A percentile compares a stretch with the other conserved stretches of the same genome.
phyloP scores from a whole-genome alignment of 2,113 vertebrate species.

The Irena cyanogastra region DNA sequence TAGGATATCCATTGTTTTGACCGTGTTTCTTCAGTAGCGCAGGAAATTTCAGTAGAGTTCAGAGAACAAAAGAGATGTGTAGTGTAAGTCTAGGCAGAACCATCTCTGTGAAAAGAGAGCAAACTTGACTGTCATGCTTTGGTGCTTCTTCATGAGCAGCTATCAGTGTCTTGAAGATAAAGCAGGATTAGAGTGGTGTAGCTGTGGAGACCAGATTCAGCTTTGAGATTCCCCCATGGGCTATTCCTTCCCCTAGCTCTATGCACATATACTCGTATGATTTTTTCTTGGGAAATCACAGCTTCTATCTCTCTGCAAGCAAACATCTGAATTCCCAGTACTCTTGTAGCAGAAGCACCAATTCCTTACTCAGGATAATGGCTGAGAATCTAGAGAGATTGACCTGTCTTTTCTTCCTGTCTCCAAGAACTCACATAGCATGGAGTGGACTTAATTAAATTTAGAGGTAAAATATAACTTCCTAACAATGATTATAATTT shows the following conservation, averaged over 20 bases:
- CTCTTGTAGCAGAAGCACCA: not conserved
- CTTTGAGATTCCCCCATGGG: not conserved
- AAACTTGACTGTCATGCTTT: not conserved
- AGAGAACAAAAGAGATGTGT: not conserved
- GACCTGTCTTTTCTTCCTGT: not conserved
- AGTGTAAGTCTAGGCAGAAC: not conserved
- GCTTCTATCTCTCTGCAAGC: not conserved
- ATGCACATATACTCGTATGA: rapidly evolving
- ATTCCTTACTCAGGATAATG: not conserved
- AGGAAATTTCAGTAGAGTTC: not conserved
- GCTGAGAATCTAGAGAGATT: not conserved
- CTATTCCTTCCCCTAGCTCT: not conserved
- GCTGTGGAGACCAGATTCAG: not conserved
- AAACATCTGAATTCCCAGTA: not conserved
- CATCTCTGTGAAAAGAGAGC: not conserved
- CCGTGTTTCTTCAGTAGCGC: not conserved
- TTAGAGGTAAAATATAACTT: not conserved
- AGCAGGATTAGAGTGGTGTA: not conserved
- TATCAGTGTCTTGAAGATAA: not conserved
- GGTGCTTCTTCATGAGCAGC: not conserved
- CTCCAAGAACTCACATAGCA: not conserved
- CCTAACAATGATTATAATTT: not conserved
- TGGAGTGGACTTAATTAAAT: not conserved
- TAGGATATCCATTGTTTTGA: not conserved
- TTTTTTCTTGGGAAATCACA: not conserved